These are phyloP conservation scores for Camelus bactrianus DNA, from an alignment of 2,113 vertebrate genomes.

Conservation along the genomic window DNA sequence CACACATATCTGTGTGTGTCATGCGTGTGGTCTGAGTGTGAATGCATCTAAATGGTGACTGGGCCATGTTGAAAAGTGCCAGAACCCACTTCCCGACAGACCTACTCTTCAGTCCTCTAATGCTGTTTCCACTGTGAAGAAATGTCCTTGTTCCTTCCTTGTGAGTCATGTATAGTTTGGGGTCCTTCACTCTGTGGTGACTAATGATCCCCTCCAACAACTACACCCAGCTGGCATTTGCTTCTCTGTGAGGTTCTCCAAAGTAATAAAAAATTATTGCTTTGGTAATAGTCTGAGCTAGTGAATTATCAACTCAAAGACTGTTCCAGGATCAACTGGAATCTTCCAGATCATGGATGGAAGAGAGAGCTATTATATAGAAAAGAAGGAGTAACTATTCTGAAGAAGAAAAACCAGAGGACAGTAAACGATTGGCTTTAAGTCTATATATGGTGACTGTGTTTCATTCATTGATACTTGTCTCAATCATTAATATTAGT, in stretches of 20 bases:
- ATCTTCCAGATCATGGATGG: background rate
- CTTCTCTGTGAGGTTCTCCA: background rate
- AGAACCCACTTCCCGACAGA: background rate
- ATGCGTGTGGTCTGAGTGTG: background rate
- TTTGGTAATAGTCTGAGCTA: background rate
- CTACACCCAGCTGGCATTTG: background rate
- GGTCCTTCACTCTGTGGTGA: background rate
- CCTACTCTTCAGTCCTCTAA: background rate
- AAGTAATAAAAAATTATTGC: background rate
- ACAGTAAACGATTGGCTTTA: background rate
- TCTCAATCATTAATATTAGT: background rate
- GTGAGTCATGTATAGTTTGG: background rate
- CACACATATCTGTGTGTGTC: background rate
- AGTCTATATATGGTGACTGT: background rate
- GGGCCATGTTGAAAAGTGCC: background rate
- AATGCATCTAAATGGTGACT: background rate
- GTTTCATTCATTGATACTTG: background rate
- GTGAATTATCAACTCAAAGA: background rate
- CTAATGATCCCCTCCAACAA: background rate
- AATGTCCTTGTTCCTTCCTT: background rate
- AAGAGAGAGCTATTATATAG: background rate
- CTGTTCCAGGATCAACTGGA: background rate
- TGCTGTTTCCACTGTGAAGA: background rate
- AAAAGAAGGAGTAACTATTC: background rate
- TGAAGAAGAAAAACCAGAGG: background rate